phyloP scores from a whole-genome alignment of 2,888 invertebrate species.

The Ophioninae sp. region DNA sequence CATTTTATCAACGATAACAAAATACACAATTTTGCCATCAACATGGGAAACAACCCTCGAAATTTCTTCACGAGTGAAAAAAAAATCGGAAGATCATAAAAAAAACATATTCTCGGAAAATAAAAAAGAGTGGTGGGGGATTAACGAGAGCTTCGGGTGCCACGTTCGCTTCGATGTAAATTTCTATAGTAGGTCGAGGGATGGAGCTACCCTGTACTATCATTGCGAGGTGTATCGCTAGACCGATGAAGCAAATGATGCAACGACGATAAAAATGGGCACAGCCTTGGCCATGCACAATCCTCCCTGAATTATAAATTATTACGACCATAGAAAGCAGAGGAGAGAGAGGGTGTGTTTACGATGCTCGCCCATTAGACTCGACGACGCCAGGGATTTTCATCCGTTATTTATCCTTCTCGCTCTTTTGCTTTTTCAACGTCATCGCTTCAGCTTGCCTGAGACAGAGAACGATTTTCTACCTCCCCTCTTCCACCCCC shows the following conservation, averaged over 20 bases:
- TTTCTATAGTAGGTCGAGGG: background rate
- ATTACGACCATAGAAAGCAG: slow-evolving; percentile 36
- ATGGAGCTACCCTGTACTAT: slow-evolving; percentile 10
- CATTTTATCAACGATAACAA: too few relatives aligned
- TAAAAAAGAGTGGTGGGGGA: background rate
- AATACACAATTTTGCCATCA: too few relatives aligned
- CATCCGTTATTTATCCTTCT: slow-evolving; percentile 1
- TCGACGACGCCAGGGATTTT: slow-evolving; percentile 16
- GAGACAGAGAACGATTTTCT: background rate
- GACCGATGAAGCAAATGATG: slow-evolving; percentile 48
- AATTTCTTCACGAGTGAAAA: too few relatives aligned
- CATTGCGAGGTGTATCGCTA: slow-evolving; percentile 2
- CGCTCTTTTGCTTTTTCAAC: background rate
- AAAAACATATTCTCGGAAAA: background rate
- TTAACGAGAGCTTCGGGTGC: slow-evolving; percentile 4
- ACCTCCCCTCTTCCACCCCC: background rate
- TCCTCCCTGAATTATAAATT: slow-evolving; percentile 54
- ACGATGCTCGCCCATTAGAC: slow-evolving; percentile 39
- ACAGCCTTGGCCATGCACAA: slow-evolving; percentile 21
- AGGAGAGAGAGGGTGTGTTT: slow-evolving; percentile 17
- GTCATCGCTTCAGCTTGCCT: too few relatives aligned
- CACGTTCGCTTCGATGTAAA: slow-evolving; percentile 16
- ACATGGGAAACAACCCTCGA: too few relatives aligned
- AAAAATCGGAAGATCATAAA: background rate
- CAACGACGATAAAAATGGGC: slow-evolving; percentile 49